These are phyloP conservation scores for Cichladusa arquata DNA, from an alignment of 2,113 vertebrate species.

Conservation along the genomic window DNA sequence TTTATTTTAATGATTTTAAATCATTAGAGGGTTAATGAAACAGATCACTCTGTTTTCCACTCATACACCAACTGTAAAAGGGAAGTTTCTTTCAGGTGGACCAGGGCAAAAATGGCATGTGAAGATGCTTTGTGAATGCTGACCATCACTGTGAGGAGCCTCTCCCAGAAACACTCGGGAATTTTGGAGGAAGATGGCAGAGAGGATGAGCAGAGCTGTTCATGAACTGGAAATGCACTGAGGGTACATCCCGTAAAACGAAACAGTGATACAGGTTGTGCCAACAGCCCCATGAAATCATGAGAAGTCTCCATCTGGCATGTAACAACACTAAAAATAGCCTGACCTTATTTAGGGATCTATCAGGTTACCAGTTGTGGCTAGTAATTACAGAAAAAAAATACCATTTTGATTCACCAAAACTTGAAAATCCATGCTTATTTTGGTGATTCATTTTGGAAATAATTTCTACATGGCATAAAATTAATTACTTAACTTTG, in stretches of 20 bases:
- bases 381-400: not conserved
- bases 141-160: not conserved
- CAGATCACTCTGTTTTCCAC: not conserved
- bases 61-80: not conserved
- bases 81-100: not conserved
- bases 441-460: not conserved
- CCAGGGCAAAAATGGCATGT: not conserved
- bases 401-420: not conserved
- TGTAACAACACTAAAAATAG: not conserved
- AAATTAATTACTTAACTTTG: not conserved
- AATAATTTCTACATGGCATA: not conserved
- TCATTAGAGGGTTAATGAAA: not conserved
- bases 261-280: not conserved
- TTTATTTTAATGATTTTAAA: not conserved
- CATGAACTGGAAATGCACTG: not conserved
- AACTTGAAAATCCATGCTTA: not conserved
- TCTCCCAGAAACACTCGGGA: not conserved
- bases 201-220: not conserved
- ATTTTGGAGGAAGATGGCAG: not conserved
- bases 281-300: not conserved
- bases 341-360: not conserved
- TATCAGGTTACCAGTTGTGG: not conserved
- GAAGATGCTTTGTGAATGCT: not conserved
- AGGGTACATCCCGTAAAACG: rapidly evolving
- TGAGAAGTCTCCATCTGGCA: not conserved